Conservation (phyloP, 2,888 invertebrate species). For the Rutpela maculata region DNA sequence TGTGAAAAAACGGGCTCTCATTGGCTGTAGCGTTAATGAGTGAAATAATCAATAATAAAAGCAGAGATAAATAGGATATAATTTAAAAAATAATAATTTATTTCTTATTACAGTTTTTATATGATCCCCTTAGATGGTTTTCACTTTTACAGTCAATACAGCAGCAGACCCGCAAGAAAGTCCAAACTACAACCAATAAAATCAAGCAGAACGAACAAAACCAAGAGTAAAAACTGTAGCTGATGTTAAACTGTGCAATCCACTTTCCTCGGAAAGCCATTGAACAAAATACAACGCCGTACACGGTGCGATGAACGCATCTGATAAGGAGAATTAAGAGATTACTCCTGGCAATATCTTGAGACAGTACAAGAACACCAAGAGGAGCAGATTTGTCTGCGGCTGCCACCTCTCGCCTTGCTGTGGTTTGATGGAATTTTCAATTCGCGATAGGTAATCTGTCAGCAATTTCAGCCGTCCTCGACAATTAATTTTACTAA, state of each 20-base stretch:
- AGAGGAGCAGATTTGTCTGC: background rate
- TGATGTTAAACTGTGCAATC: background rate
- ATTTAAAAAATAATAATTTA: too few relatives aligned
- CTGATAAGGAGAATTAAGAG: background rate
- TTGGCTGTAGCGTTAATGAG: too few relatives aligned
- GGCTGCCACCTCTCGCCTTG: background rate
- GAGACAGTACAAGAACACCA: background rate
- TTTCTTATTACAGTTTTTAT: too few relatives aligned
- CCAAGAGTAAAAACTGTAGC: background rate
- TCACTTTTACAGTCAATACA: too few relatives aligned
- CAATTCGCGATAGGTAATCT: background rate
- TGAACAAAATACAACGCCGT: background rate
- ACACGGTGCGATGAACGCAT: background rate
- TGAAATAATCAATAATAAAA: too few relatives aligned
- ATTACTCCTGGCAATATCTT: background rate
- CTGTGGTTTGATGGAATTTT: background rate
- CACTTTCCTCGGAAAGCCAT: background rate
- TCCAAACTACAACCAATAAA: background rate
- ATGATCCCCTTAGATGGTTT: too few relatives aligned
- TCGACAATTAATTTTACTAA: slow-evolving; percentile 10
- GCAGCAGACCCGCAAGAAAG: too few relatives aligned
- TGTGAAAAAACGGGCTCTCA: too few relatives aligned
- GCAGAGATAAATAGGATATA: too few relatives aligned
- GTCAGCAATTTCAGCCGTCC: background rate
- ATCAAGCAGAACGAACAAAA: background rate